Evolutionary conservation across 2,797 vertebrate genomes (phyloP).

Genomic region (Alfaro cultratus): DNA sequence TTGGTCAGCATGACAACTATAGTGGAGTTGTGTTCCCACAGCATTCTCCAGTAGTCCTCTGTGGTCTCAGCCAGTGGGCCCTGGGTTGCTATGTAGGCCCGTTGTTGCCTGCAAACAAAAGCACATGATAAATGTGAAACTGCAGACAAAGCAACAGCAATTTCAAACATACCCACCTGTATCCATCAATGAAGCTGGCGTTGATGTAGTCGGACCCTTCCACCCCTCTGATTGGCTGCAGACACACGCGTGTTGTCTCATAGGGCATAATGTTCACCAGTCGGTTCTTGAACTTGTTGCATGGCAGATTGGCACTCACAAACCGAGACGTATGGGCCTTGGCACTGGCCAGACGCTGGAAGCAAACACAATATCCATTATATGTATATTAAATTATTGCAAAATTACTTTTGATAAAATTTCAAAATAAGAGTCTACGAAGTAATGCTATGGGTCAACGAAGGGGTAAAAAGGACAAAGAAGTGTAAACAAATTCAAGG

Average conservation of each 20-base stretch:
- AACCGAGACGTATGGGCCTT: slow-evolving; percentile 99
- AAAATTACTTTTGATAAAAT: neutral
- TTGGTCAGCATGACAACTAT: slow-evolving; percentile 99
- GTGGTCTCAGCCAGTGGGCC: slow-evolving; percentile 97
- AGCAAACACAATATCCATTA: slow-evolving; percentile 4
- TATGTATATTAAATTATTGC: neutral
- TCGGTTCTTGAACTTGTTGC: slow-evolving; percentile 99
- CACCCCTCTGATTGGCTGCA: slow-evolving; percentile 97
- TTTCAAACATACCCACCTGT: slow-evolving; percentile 83
- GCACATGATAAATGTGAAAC: neutral
- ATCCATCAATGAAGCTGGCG: slow-evolving; percentile 98
- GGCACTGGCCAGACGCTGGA: slow-evolving; percentile 94
- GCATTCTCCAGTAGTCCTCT: slow-evolving; percentile 99
- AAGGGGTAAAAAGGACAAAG: slow-evolving; percentile 4
- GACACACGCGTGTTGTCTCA: slow-evolving; percentile 94
- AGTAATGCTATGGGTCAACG: neutral
- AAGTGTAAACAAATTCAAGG: slow-evolving; percentile 28
- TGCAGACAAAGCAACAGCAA: neutral
- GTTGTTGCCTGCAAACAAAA: slow-evolving; percentile 86
- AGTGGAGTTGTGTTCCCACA: slow-evolving; percentile 99
- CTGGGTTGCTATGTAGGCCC: slow-evolving; percentile 97
- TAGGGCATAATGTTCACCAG: slow-evolving; percentile 99
- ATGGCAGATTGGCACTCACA: slow-evolving; percentile 98
- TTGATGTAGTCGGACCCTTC: slow-evolving; percentile 99
- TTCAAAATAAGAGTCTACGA: neutral